These are phyloP conservation scores for Chrysomallon squamiferum DNA, from an alignment of 1,140 invertebrate genomes.

Conservation along the genomic window DNA sequence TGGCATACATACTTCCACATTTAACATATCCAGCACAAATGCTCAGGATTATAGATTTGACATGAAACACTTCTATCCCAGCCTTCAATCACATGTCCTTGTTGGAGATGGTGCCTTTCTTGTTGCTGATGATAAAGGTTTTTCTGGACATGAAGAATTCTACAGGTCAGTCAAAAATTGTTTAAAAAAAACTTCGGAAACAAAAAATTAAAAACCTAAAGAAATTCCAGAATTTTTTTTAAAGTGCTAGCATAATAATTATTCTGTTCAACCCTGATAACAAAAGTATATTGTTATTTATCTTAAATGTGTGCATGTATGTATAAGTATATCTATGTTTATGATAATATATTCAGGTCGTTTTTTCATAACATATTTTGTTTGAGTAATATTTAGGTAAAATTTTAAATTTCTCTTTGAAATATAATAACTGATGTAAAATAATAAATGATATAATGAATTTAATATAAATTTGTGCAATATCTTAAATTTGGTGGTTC, in stretches of 20 bases:
- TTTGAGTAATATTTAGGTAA: too few species aligned
- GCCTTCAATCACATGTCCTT: slow-evolving; percentile 16
- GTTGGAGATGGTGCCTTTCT: slow-evolving; percentile 54
- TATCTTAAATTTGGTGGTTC: too few species aligned
- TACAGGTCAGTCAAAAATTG: slow-evolving; percentile 33
- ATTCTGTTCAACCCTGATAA: neutral
- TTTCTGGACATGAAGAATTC: slow-evolving; percentile 52
- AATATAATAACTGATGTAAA: too few species aligned
- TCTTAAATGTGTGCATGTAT: too few species aligned
- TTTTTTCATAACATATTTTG: too few species aligned
- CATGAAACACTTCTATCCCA: slow-evolving; percentile 40
- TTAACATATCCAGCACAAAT: slow-evolving; percentile 25
- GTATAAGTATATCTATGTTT: too few species aligned
- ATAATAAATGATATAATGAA: too few species aligned
- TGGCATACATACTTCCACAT: slow-evolving; percentile 11
- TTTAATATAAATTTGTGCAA: too few species aligned
- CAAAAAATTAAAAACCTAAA: neutral
- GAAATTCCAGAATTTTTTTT: neutral
- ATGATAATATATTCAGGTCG: too few species aligned
- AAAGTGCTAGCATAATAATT: neutral
- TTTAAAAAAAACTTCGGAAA: neutral
- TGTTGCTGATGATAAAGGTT: slow-evolving; percentile 43
- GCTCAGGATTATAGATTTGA: slow-evolving; percentile 38
- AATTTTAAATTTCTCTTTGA: too few species aligned
- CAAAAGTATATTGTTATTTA: neutral